Base-by-base conservation (phyloP, 2,888 invertebrate genomes). In the Cancer borealis region DNA sequence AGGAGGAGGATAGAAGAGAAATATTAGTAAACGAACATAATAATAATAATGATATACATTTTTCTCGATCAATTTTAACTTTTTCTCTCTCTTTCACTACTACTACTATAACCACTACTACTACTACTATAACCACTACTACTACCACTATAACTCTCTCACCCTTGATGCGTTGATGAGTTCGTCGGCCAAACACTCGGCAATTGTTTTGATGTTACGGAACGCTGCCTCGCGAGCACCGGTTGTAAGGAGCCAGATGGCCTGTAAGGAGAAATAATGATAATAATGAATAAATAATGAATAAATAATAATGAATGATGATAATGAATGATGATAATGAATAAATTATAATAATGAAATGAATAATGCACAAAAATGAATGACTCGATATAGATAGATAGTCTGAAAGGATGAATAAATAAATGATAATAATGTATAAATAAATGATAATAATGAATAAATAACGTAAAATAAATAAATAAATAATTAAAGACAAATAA, bases 171-270 rank as follows among this genome's bases (percentile, higher is more conserved):
- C 99, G 96, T 99, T 99, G 97, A 99, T 99, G 95, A 99, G 98
- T 97, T 99, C 99, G 97, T 99, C 99, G 96, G 99, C 99, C 96
- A 99, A 97, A 97, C 99, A 99, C 97, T 99, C 99, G 95, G 99
- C 99, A 96, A 99, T 99, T 92, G 99, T 99, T 97, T 99, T 99
- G 97, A 99, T 99, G 97, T 99, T 99, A 96, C 99, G 98, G 98
- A 99, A 99, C 92, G 99, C 99, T 96, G 99, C 99, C 97, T 99
- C 99, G 96, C 99, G 98, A 92, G 99, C 99, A 96, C 99, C 99
- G 92, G 99, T 99, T 97, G 99, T 99, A 96, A 99, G 97, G 96
- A 99, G 97, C 99, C 99, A 99, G 97, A 99, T 99, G 92, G 99
- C 99, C 97, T 97, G 96, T 26, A 95, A 26, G n/a, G 90, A 93